Evolutionary conservation across 2,797 vertebrate species (phyloP).

Genomic region (Bradypodion ventrale): DNA sequence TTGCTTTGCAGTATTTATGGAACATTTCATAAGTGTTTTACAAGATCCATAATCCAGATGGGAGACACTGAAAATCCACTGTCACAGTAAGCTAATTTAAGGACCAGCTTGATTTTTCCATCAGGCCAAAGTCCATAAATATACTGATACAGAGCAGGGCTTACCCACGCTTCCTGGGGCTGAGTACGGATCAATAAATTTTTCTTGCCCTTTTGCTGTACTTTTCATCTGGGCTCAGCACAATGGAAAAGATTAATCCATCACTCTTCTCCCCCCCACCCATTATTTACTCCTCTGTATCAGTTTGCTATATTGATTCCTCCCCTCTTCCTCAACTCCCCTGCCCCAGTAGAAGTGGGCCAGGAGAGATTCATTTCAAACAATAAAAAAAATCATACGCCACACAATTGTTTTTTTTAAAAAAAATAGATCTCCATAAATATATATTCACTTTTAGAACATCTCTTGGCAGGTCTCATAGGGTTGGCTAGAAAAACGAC

Average conservation of each 20-base stretch:
- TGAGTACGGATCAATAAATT: slow-evolving; percentile 19
- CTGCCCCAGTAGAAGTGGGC: slow-evolving; percentile 14
- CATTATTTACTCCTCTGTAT: slow-evolving; percentile 34
- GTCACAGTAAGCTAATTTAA: slow-evolving; percentile 4
- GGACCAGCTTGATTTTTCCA: background rate
- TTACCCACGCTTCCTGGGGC: background rate
- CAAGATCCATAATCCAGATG: background rate
- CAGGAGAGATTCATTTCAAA: slow-evolving; percentile 48
- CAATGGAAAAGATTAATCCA: slow-evolving; percentile 35
- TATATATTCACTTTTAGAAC: slow-evolving; percentile 49
- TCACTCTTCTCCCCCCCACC: background rate
- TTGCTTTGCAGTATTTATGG: background rate
- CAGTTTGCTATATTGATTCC: slow-evolving; percentile 42
- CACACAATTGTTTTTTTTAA: slow-evolving; percentile 39
- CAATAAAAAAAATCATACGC: slow-evolving; percentile 40
- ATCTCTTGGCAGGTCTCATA: slow-evolving; percentile 66
- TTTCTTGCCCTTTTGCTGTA: background rate
- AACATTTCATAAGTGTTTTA: background rate
- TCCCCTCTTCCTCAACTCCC: slow-evolving; percentile 38
- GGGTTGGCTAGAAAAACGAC: slow-evolving; percentile 64
- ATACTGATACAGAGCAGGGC: slow-evolving; percentile 3
- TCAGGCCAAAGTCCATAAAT: slow-evolving; percentile 1
- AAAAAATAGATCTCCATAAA: background rate
- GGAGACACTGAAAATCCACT: background rate
- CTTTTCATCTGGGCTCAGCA: slow-evolving; percentile 31